Base-by-base conservation (phyloP, 2,797 vertebrate species). In the Pipistrellus kuhlii region DNA sequence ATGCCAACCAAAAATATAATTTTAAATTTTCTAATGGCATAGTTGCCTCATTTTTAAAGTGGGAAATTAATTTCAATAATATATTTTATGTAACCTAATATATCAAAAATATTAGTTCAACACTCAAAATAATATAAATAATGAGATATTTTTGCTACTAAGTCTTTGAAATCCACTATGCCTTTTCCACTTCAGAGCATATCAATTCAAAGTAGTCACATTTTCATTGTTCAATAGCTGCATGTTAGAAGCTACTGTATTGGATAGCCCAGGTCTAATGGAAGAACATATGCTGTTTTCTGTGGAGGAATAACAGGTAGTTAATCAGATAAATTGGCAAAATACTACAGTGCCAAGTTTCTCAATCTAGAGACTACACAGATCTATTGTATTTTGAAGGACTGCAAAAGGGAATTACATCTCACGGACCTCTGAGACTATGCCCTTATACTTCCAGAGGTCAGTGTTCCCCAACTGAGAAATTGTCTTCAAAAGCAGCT, bases 91-190 rank as follows among this genome's bases (percentile, higher is more conserved):
- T 62, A 92, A 53, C 3, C 21, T 14, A 83, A 51, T 55, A 80
- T 25, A 88, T 55, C 5, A 82, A 94, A 93, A 55, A 48, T 41
- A 76, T n/a, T 57, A 71, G 41, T 76, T 92, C 30, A 90, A 95
- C 6, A 76, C 32, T 85, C 72, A 90, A 87, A 94, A 69, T 44
- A 76, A 88, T 53, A 8, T 38, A 80, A 77, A 55, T 72, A 38
- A 64, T 23, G 44, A 11, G 44, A 44, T 44, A 44, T 44, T 73
- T n/a, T 80, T 88, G 80, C 20, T 32, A 35, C n/a, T n/a, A 59
- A 32, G 44, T 55, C 44, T 78, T 64, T 93, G 55, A 76, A 91
- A 66, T 59, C 62, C 41, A 68, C 25, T 30, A 59, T 80, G 20
- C 57, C 68, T 48, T 62, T 84, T 69, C 78, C 7, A 57, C 20